Evolutionary conservation across 2,113 vertebrate species (phyloP), one percentile per base, ranked within the genome.

Genomic region (Semnornis frantzii): DNA sequence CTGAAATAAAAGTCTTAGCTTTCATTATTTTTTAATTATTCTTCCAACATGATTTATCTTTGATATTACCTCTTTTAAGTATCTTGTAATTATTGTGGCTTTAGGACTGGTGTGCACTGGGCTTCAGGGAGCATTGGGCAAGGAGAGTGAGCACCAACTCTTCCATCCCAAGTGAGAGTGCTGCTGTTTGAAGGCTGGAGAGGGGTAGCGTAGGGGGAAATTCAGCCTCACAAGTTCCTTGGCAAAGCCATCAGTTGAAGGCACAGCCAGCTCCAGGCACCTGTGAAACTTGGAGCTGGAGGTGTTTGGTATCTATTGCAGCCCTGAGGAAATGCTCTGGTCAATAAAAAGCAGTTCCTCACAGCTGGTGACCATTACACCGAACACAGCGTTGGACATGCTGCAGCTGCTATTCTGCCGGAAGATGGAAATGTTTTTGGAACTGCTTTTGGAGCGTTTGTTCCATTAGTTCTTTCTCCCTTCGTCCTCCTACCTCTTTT

Each of bases 341-440:
- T 90, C 91, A 75, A 93, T 94, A 91, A 91, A 96, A 58, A 68
- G 59, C 30, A 2, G 82, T 24, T 95, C 76, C 89, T 69, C 92
- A 20, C 95, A 97, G 96, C 94, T 97, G 96, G 94, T 88, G 90
- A 84, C 93, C 94, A 95, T 97, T 96, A 96, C 6, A 0, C 74
- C 1, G 1, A 93, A 12, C 92, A 55, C 70, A 69, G 92, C 6
- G 0, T 63, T 78, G 92, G 95, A 95, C 92, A 94, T 20, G 88
- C 82, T 9, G 24, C 94, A 96, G 96, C 93, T 95, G 96, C 93
- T 83, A 3, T 6, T 68, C 93, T 86, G 80, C 73, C n/a, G 74
- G 95, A 92, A 95, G 85, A 83, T 86, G 73, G 94, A 93, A 97
- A 95, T 88, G 89, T 37, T 95, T 94, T 88, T 90, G 87, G 91